Evolutionary conservation across 2,113 vertebrate species (phyloP).

Genomic region (Centropus bengalensis): DNA sequence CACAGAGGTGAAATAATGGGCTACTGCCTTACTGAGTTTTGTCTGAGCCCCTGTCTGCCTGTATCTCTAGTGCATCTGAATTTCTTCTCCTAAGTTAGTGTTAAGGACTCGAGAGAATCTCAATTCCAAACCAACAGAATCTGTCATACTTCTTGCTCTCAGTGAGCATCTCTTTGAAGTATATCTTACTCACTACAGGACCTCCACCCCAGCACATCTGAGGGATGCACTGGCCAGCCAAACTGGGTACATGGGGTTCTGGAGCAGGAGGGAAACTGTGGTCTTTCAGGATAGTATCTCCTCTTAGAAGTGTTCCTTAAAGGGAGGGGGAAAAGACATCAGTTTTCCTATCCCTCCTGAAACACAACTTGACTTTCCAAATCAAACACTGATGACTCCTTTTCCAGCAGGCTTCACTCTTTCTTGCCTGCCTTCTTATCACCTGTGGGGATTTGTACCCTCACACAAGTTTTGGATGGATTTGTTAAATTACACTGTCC

Average conservation of each 20-base stretch:
- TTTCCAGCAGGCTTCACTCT: background rate
- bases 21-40: background rate
- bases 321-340: background rate
- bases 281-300: background rate
- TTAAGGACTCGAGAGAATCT: background rate
- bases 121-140: background rate
- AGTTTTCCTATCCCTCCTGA: background rate
- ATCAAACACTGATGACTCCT: background rate
- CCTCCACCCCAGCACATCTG: background rate
- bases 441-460: background rate
- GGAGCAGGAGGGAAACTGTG: background rate
- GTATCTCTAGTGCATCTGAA: background rate
- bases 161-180: background rate
- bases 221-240: background rate
- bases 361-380: background rate
- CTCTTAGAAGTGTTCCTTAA: background rate
- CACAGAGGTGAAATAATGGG: background rate
- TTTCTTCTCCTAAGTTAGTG: background rate
- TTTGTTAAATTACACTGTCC: background rate
- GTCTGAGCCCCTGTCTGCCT: background rate
- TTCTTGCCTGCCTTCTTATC: background rate
- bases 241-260: accelerated
- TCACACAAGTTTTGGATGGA: background rate
- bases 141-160: background rate
- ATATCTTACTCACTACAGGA: background rate